Evolutionary conservation across 2,888 invertebrate genomes (phyloP).

Genomic region (Eupithecia inturbata): DNA sequence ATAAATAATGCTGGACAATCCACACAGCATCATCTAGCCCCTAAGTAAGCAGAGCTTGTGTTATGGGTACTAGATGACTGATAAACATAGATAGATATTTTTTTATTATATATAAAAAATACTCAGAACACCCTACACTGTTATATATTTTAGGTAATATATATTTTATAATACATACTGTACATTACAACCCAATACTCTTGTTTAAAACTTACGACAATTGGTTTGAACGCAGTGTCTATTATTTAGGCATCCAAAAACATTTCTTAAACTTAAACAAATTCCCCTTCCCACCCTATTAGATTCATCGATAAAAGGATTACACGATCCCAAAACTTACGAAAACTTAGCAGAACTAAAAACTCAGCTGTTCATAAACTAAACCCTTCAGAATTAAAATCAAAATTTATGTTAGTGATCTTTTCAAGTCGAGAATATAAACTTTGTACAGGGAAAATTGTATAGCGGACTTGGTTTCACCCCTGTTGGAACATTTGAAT

Average conservation of each 20-base stretch:
- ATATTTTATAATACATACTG: too few relatives aligned
- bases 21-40: too few relatives aligned
- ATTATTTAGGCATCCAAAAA: not conserved
- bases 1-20: too few relatives aligned
- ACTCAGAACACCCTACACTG: too few relatives aligned
- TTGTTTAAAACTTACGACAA: not conserved
- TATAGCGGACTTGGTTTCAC: conserved; percentile 18
- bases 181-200: not conserved
- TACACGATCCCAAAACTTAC: not conserved
- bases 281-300: not conserved
- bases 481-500: not conserved
- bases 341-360: not conserved
- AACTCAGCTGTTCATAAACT: conserved; percentile 37
- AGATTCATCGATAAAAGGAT: not conserved
- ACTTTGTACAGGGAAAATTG: conserved; percentile 24
- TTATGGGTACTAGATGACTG: too few relatives aligned
- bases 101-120: too few relatives aligned
- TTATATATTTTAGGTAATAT: too few relatives aligned
- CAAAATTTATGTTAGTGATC: conserved; percentile 46
- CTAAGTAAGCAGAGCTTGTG: too few relatives aligned
- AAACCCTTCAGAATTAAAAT: conserved; percentile 34
- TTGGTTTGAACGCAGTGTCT: not conserved
- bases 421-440: conserved; percentile 39
- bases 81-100: too few relatives aligned
- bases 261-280: not conserved